Evolutionary conservation across 2,113 vertebrate genomes (phyloP).

Genomic region (Panurus biarmicus): DNA sequence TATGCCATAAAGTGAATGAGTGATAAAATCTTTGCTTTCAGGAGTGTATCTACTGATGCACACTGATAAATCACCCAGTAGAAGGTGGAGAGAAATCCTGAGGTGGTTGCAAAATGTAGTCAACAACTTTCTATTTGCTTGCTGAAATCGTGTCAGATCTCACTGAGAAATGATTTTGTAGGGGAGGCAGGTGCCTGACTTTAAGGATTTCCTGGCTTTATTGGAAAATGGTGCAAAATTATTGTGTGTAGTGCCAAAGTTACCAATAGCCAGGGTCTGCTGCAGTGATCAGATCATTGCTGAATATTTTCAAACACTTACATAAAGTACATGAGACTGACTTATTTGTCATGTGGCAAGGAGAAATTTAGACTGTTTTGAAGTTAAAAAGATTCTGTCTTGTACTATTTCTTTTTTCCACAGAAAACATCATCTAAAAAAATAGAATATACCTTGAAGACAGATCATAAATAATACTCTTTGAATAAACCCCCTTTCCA

Average conservation of each 20-base stretch:
- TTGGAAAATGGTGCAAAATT: neutral
- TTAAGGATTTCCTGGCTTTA: neutral
- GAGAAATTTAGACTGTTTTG: neutral
- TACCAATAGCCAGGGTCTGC: neutral
- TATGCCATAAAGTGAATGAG: neutral
- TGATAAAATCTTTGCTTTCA: neutral
- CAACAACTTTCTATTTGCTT: neutral
- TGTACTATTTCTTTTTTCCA: neutral
- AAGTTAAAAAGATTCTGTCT: neutral
- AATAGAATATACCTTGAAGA: neutral
- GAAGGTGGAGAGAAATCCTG: neutral
- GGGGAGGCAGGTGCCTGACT: neutral
- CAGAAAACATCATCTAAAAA: neutral
- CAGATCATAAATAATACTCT: neutral
- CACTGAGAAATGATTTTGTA: neutral
- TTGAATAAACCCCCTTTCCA: neutral
- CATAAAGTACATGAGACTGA: neutral
- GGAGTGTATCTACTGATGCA: neutral
- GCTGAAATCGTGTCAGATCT: neutral
- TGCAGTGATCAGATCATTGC: neutral
- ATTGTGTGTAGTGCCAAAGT: neutral
- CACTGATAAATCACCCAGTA: neutral
- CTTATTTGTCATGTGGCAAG: neutral
- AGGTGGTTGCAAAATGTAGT: rapidly evolving
- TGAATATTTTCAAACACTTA: neutral